Evolutionary conservation across 2,888 invertebrate genomes (phyloP), one percentile per base, ranked within the genome.

Genomic region (Nemoura dubitans): DNA sequence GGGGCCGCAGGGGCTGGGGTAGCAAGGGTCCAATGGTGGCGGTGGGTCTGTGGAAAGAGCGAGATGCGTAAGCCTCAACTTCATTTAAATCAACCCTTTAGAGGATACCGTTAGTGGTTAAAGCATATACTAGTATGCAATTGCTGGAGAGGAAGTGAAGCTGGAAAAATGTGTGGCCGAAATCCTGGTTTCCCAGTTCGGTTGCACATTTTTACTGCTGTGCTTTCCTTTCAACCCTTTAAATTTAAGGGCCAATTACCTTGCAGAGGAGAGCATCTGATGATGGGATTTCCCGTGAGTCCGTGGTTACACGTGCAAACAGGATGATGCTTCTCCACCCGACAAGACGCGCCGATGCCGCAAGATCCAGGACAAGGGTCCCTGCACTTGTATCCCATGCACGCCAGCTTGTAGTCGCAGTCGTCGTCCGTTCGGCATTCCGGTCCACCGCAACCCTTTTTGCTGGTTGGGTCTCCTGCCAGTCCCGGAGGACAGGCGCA

Each of bases 331-430:
- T 94, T 93, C 91, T 96, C 95, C 0, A 96, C 95, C 87, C 94
- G 93, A 90, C 97, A 97, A 87, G 93, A 92, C 16, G 97, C 95
- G 89, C 95, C 95, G 28, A 95, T 91, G 14, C 97, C 97, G 90
- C 97, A 97, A 28, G 95, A 94, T 83, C 96, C 96, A 0, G 96
- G 95, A 89, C 97, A 97, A 30, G 97, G 97, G 91, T 97, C 96
- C 88, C 94, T 93, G 90, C 97, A 97, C 89, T 94, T 93, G 90
- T 96, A 96, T 42, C 96, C 95, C 90, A 97, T 95, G 90, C 97
- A 97, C 28, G 96, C 96, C 91, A 94, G 94, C 89, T 94, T 93
- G 86, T 92, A 91, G 28, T 94, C 92, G 90, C 97, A 97, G 90
- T 97, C 97, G 86, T 95, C 94, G 90, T 97, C 96, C 28, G 95